These are phyloP conservation scores for Drosophila melanica DNA, from an alignment of 1,140 invertebrate genomes.

Conservation along the genomic window DNA sequence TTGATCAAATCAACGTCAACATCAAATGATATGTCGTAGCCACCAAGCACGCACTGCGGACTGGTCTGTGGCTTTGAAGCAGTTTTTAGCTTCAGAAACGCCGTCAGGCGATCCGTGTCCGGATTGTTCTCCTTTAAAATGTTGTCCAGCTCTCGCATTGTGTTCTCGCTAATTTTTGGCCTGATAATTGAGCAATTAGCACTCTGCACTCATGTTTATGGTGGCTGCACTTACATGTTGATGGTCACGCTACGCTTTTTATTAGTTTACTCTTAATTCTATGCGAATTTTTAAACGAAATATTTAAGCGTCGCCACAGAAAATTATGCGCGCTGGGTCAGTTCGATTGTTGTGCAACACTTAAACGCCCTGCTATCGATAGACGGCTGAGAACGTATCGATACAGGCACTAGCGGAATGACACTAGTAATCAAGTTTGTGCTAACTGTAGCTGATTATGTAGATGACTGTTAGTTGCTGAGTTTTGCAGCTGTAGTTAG, in stretches of 20 bases:
- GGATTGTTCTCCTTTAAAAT: slow-evolving; percentile 29
- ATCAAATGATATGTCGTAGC: slow-evolving; percentile 41
- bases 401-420: background rate
- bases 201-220: background rate
- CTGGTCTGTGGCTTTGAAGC: background rate
- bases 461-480: no score
- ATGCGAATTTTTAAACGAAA: slow-evolving; percentile 2
- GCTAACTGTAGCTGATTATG: no score
- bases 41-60: slow-evolving; percentile 8
- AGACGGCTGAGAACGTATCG: background rate
- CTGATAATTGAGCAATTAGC: background rate
- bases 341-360: background rate
- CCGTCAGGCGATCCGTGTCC: slow-evolving; percentile 12
- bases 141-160: slow-evolving; percentile 42
- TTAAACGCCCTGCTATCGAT: background rate
- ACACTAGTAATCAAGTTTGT: no score
- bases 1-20: slow-evolving; percentile 37
- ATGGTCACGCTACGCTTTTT: no score
- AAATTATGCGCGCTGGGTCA: slow-evolving; percentile 1
- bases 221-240: slow-evolving; percentile 10
- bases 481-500: no score
- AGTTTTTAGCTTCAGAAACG: slow-evolving; percentile 42
- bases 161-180: slow-evolving; percentile 3
- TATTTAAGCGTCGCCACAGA: background rate
- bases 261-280: background rate